Evolutionary conservation across 2,113 vertebrate genomes (phyloP), one percentile per base, ranked within the genome.

Genomic region (Paraplagusia blochii): DNA sequence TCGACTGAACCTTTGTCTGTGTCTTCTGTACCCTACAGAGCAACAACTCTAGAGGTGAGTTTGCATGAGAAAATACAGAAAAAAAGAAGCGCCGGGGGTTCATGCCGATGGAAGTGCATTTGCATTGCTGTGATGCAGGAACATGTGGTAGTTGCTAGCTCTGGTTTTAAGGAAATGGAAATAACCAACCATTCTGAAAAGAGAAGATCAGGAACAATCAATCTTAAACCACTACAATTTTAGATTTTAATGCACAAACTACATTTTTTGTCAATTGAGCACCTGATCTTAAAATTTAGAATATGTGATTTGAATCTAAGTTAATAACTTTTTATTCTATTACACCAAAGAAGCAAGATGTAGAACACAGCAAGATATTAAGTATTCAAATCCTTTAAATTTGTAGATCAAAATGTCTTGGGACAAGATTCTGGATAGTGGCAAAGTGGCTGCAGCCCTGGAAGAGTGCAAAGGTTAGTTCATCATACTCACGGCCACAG

Each of bases 361-460:
- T n/a, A n/a, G n/a, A 29, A 29, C 22, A 29, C 22, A 29, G 6
- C 22, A 29, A 29, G 22, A 29, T 29, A 4, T 29, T 2, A 29
- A 29, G 2, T 29, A 29, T 29, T 29, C 22, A 29, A 29, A 29
- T 29, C 13, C 74, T 12, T 53, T 11, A 18, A 63, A 72, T 43
- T 52, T 48, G 45, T 22, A 90, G 74, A 77, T 87, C 73, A 88
- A 67, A 71, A 91, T 91, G 91, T 84, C 88, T 76, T 86, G 92
- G 77, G 47, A 85, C 45, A 72, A 73, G 50, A 53, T 91, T 76
- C 82, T 94, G 74, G 86, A 29, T 4, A 90, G 93, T 54, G 85
- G 85, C 71, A 89, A 93, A 44, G 73, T 93, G 69, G 8, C 90
- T 82, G 85, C 89, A 89, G 92, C 90, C 74, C 88, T 94, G 80